A percentile compares a stretch with the other conserved stretches of the same genome.
These are phyloP conservation scores for Mungos mungo DNA, from an alignment of 2,113 vertebrate species.

Conservation along the genomic window DNA sequence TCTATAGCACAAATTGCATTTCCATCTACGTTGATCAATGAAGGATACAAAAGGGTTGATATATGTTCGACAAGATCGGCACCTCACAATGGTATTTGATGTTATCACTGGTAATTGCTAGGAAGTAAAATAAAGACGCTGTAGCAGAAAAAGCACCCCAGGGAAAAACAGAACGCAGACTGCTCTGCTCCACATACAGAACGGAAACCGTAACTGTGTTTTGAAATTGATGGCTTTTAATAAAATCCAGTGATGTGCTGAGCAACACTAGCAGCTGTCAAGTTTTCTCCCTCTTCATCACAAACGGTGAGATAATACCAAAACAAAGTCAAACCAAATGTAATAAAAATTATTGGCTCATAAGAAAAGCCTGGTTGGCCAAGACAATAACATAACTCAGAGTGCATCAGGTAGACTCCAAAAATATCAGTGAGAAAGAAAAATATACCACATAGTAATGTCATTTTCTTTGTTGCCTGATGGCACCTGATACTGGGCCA, in stretches of 20 bases:
- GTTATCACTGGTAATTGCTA: conserved; percentile 98
- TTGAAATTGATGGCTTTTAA: neutral
- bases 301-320: neutral
- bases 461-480: neutral
- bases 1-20: conserved; percentile 97
- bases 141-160: neutral
- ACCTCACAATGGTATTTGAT: conserved; percentile 97
- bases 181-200: neutral
- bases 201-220: neutral
- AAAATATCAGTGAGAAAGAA: neutral
- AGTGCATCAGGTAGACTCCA: neutral
- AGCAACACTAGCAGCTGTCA: neutral
- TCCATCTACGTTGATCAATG: conserved; percentile 97
- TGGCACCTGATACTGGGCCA: too few relatives aligned
- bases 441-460: accelerated
- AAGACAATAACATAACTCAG: neutral
- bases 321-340: neutral
- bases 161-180: neutral
- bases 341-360: neutral
- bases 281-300: neutral
- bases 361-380: neutral
- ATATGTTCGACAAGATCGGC: conserved; percentile 96
- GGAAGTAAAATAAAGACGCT: conserved; percentile 62
- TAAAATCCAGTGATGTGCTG: neutral
- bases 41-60: conserved; percentile 99